Evolutionary conservation across 2,113 vertebrate genomes (phyloP), one percentile per base, ranked within the genome.

Genomic region (Pagrus major): DNA sequence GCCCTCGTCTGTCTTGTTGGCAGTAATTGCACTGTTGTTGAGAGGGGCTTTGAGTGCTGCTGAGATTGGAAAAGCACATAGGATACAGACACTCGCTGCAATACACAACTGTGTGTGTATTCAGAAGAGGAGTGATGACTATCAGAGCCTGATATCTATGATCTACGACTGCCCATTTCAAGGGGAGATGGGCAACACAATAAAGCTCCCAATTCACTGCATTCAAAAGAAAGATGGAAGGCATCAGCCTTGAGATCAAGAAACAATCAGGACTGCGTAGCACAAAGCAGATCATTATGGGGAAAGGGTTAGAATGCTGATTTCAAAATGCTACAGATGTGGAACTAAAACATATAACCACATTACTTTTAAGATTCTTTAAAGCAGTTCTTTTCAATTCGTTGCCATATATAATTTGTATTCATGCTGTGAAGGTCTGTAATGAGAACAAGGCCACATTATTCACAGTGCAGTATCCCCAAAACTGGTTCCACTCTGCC

Each of bases 1-100:
- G 84, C 80, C 75, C 72, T 75, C 8, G 27, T 86, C 79, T 31
- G 80, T 56, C 78, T 68, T 59, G 75, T 65, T 84, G 71, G 82
- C 64, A 82, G 86, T 84, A 88, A 86, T 77, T 68, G 81, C 71
- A 35, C 80, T 81, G 75, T 69, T 74, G 68, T 75, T 83, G 64
- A 65, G 71, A 80, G 71, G 68, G 84, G 29, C 65, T 75, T 33
- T 81, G 73, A 80, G 78, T 89, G 80, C 60, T 63, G 65, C 59
- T 1, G 60, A 78, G 83, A 83, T 74, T 72, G 52, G 55, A 64
- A 79, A 81, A 71, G 64, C 73, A 56, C 70, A 60, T 72, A 69
- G 70, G 75, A 89, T 54, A 64, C 74, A 72, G 63, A 39, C 86
- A 71, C 60, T 83, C 14, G 4, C 54, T 35, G 82, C 65, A 84